Evolutionary conservation across 2,797 vertebrate genomes (phyloP).

Genomic region (Fistularia tabacaria): DNA sequence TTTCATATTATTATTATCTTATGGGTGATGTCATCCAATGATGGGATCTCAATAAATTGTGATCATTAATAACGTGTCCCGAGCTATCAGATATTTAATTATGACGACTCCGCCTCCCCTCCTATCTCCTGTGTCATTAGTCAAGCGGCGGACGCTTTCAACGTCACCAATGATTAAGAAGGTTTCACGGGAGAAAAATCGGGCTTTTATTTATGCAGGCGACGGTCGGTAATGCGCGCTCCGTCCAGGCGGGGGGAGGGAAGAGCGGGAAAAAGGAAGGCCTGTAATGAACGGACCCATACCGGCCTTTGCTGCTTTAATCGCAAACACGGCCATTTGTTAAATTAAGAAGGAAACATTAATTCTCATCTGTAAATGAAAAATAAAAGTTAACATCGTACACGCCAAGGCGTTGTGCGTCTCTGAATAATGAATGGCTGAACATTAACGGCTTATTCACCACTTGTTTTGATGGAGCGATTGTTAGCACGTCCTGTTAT

Average conservation of each 20-base stretch:
- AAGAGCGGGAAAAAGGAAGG: background rate
- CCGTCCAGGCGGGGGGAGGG: too few relatives aligned
- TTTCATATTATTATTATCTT: background rate
- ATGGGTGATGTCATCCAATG: background rate
- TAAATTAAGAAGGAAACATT: too few relatives aligned
- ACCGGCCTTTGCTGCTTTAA: background rate
- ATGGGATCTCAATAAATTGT: background rate
- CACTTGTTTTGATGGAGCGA: too few relatives aligned
- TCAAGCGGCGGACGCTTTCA: background rate
- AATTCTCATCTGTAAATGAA: too few relatives aligned
- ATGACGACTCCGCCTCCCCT: background rate
- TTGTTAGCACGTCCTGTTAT: too few relatives aligned
- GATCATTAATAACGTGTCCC: background rate
- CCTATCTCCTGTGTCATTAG: constrained; percentile 1
- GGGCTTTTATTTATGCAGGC: background rate
- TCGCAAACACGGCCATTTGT: too few relatives aligned
- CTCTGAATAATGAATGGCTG: too few relatives aligned
- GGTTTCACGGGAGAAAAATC: too few relatives aligned
- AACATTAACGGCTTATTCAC: too few relatives aligned
- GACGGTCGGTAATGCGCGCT: background rate
- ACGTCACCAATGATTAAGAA: constrained; percentile 4
- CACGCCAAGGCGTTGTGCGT: too few relatives aligned
- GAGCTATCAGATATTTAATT: background rate
- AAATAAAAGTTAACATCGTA: too few relatives aligned
- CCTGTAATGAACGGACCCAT: too few relatives aligned